Evolutionary conservation across 2,113 vertebrate species (phyloP).

Genomic region (Catharus minimus): DNA sequence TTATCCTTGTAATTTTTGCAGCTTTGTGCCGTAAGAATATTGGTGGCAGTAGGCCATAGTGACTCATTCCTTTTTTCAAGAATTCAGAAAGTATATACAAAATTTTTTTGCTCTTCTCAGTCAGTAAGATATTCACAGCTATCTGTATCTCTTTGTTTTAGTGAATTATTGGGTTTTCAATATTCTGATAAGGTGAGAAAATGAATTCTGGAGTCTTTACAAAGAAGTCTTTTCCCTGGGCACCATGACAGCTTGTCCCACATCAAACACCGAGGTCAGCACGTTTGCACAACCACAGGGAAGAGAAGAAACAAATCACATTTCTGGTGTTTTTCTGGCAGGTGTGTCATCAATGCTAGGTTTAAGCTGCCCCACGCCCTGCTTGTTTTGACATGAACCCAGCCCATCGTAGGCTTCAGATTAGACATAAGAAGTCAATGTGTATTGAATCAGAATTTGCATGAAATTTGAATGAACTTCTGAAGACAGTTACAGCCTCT

Average conservation of each 20-base stretch:
- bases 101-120: background rate
- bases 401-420: background rate
- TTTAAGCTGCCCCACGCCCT: background rate
- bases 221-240: background rate
- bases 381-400: background rate
- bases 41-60: background rate
- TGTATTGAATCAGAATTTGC: background rate
- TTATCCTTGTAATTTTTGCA: background rate
- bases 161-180: background rate
- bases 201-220: background rate
- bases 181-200: background rate
- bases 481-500: background rate
- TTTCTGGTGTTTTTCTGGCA: slow-evolving; percentile 6
- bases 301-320: background rate
- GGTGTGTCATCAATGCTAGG: background rate
- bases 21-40: background rate
- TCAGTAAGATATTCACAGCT: background rate
- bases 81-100: background rate
- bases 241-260: background rate
- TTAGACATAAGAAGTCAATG: background rate
- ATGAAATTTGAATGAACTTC: background rate
- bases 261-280: background rate
- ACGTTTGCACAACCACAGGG: background rate
- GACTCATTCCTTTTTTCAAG: background rate
- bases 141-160: background rate